Evolutionary conservation across 2,797 vertebrate genomes (phyloP), one percentile per base, ranked within the genome.

Genomic region (Amniataba percoides): DNA sequence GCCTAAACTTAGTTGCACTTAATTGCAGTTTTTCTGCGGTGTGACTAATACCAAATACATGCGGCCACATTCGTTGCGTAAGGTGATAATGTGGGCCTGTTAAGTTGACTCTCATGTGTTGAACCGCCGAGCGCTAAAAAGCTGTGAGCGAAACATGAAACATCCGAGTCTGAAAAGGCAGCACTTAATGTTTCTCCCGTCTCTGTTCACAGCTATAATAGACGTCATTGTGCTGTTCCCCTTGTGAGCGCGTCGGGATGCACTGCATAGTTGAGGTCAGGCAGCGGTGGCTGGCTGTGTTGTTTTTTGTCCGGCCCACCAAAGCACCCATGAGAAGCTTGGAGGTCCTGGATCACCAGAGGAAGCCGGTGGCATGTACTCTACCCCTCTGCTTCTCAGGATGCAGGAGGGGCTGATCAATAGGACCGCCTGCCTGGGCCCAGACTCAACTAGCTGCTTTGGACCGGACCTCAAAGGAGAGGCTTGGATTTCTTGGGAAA

Each of bases 401-500:
- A 80, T 70, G 86, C 76, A 76, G 72, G 78, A 88, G 36, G 60
- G 78, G 80, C 77, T 67, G 83, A 87, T 88, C 84, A 86, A 74
- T 85, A 57, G 55, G 77, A 78, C 87, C 82, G 61, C 87, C 85
- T 79, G 79, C 76, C 57, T 75, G 71, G n/a, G 72, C 91, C 88
- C 83, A 89, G 86, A 90, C 89, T 88, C 78, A 52, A 77, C 70
- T 25, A 36, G 80, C 88, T 42, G 72, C 82, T 83, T 90, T 92
- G 92, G 91, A 87, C 87, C 36, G 0, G 58, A 91, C 90, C 88
- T 94, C 93, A 92, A 93, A 93, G 89, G 78, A 67, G 34, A 84
- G 76, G 78, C 81, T 93, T 87, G 73, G 66, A 87, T 93, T 92
- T 91, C 94, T 87, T 93, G 87, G 89, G 90, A 91, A 94, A 92